Conservation (phyloP, 2,888 invertebrate genomes). For the Neelides folsomi region DNA sequence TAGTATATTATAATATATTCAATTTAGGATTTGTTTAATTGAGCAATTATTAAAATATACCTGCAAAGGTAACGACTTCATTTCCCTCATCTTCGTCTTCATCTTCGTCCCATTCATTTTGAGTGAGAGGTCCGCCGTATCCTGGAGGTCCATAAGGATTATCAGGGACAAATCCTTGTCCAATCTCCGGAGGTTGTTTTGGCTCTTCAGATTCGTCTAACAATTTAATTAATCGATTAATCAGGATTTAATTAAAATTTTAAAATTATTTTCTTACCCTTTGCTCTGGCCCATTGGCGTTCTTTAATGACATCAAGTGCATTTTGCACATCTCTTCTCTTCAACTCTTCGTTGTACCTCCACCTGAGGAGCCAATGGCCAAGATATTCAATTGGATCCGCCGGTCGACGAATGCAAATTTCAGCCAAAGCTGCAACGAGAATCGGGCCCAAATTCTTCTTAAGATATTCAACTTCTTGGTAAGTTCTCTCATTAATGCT, state of each 20-base stretch:
- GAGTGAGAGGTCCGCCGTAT: constrained; percentile 6
- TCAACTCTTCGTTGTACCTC: constrained; percentile 32
- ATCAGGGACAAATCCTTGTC: constrained; percentile 6
- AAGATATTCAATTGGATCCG: constrained; percentile 30
- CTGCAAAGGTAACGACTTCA: not conserved
- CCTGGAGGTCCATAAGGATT: constrained; percentile 9
- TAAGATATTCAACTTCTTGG: constrained; percentile 30
- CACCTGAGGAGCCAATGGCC: constrained; percentile 32
- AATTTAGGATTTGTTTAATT: no score
- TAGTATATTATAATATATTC: no score
- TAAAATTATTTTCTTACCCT: no score
- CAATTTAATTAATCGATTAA: no score
- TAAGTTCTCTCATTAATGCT: constrained; percentile 24
- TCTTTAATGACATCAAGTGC: constrained; percentile 26
- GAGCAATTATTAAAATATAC: no score
- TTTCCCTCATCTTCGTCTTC: constrained; percentile 1
- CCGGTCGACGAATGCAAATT: constrained; percentile 29
- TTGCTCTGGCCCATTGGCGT: constrained; percentile 20
- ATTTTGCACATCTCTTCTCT: constrained; percentile 29
- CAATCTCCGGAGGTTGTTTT: not conserved
- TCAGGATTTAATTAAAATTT: no score
- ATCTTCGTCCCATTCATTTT: constrained; percentile 1
- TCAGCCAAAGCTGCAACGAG: constrained; percentile 31
- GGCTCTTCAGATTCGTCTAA: not conserved
- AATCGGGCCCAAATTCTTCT: constrained; percentile 28